Evolutionary conservation across 2,888 invertebrate genomes (phyloP), one percentile per base, ranked within the genome.

Genomic region (Anagyrus pseudococci): DNA sequence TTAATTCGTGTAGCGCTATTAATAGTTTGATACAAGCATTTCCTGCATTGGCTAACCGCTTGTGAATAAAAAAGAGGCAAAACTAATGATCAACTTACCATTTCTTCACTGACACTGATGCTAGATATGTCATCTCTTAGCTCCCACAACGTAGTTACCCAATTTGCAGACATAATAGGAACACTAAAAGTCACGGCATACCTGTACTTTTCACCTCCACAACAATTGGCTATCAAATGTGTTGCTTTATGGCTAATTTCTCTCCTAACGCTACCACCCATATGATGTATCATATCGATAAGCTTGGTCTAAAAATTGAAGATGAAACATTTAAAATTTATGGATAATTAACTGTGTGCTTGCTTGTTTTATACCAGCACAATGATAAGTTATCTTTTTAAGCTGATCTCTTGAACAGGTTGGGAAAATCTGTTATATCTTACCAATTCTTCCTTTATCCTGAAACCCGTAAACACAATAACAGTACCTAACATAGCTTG

Each of bases 251-350:
- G 87, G 67, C 89, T 89, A 87, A 94, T 90, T 77, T 97, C 95
- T 83, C 92, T 93, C 69, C 96, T 88, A 76, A 97, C 93, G 73
- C 94, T 94, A 52, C 97, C 98, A 72, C 96, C 96, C 97, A 98
- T 97, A 80, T 92, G 91, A 84, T 97, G 97, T 73, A 97, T 92
- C 80, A 95, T 85, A 72, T 91, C 91, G 73, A 95, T 92, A 80
- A 96, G 85, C 81, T 88, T 88, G 74, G 90, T 90, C 96, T 96
- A 83, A 19, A 81, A 68, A 17, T 50, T 13, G 44, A n/a, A 53
- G 58, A 53, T 49, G 26, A 54, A 67, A 49, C 46, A 4, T 55
- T 25, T 13, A 53, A 20, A 52, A 29, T 43, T 10, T 37, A 37
- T 37, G 37, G 13, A 13, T 37, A 37, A 20, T 44, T 8, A 4